phyloP scores from a whole-genome alignment of 2,113 vertebrate species.

The Malurus elegans region DNA sequence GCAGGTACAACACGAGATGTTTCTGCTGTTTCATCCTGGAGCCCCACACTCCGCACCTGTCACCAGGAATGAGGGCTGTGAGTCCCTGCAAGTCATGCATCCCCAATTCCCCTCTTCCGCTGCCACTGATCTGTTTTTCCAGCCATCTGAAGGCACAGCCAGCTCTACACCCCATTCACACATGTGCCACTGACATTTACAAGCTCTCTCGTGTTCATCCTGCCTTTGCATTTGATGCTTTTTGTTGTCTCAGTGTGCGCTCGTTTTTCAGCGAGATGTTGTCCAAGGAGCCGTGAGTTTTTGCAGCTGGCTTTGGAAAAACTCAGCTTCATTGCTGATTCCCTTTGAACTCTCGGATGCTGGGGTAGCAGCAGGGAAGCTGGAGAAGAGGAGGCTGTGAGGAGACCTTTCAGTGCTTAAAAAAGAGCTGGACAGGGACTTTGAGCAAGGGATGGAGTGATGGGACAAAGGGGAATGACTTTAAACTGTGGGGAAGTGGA shows the following conservation, averaged over 20 bases:
- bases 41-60: not conserved
- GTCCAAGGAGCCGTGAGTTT: not conserved
- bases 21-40: fast-evolving
- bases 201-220: not conserved
- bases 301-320: not conserved
- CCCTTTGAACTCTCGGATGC: not conserved
- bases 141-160: not conserved
- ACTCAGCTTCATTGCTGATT: not conserved
- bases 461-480: not conserved
- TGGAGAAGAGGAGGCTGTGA: not conserved
- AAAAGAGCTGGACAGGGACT: not conserved
- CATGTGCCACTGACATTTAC: not conserved
- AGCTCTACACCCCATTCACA: not conserved
- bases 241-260: fast-evolving
- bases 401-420: not conserved
- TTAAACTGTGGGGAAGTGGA: not conserved
- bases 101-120: not conserved
- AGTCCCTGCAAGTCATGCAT: not conserved
- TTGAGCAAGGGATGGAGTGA: no score
- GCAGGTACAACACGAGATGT: fast-evolving
- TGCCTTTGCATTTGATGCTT: not conserved
- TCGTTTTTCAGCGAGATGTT: not conserved
- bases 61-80: not conserved
- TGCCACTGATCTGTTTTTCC: not conserved
- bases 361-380: not conserved